Evolutionary conservation across 2,888 invertebrate species (phyloP).

Genomic region (Ephialtes manifestator): DNA sequence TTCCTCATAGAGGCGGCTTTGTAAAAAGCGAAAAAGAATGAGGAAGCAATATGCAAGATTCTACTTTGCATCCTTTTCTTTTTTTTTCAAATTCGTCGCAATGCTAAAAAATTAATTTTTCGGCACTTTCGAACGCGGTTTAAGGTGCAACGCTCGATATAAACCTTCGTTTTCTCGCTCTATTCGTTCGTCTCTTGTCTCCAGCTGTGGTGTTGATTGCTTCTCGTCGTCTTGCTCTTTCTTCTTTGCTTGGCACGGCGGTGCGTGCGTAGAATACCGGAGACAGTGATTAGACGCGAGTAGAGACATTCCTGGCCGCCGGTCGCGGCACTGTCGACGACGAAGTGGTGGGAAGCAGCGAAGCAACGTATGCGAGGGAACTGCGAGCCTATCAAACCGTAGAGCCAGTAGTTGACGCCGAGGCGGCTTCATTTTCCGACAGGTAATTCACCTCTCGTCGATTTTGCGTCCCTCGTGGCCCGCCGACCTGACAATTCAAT

Average conservation of each 20-base stretch:
- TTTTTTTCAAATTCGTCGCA: background rate
- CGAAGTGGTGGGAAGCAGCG: background rate
- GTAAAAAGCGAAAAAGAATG: too few relatives aligned
- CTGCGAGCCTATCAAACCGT: background rate
- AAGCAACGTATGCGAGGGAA: background rate
- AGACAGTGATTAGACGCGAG: slow-evolving; percentile 63
- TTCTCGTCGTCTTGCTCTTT: slow-evolving; percentile 6
- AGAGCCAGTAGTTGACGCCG: background rate
- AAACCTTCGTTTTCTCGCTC: slow-evolving; percentile 6
- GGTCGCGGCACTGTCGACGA: background rate
- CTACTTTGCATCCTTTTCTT: too few relatives aligned
- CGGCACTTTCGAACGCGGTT: slow-evolving; percentile 39
- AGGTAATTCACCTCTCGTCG: background rate
- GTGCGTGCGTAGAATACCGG: slow-evolving; percentile 66
- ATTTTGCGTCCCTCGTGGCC: background rate
- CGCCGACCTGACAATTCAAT: background rate
- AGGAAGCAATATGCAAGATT: too few relatives aligned
- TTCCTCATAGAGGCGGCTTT: too few relatives aligned
- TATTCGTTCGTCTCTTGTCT: slow-evolving; percentile 12
- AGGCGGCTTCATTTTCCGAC: background rate
- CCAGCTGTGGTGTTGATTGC: background rate
- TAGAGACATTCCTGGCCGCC: slow-evolving; percentile 45
- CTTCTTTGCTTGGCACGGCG: slow-evolving; percentile 51
- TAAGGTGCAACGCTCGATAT: slow-evolving; percentile 27
- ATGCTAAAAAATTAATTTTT: slow-evolving; percentile 51